These are phyloP conservation scores for Mayetiola destructor DNA, from an alignment of 2,888 invertebrate species.

Conservation along the genomic window DNA sequence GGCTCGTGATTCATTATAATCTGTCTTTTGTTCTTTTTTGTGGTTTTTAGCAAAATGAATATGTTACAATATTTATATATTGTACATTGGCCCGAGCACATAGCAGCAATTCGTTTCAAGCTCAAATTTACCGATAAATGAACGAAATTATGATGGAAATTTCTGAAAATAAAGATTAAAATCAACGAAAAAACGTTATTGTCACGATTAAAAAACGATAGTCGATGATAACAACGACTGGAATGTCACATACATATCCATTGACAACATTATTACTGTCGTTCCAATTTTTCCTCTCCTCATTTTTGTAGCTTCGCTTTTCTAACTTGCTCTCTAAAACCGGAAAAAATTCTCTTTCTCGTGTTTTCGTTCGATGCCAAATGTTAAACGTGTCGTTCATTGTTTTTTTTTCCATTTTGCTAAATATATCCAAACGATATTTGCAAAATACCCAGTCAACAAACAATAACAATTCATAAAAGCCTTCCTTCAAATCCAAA, in stretches of 20 bases:
- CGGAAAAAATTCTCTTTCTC: no score
- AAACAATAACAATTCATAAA: slow-evolving; percentile 3
- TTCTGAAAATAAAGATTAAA: background rate
- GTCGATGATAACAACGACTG: background rate
- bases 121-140: no score
- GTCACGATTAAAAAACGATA: slow-evolving; percentile 12
- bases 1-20: no score
- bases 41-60: no score
- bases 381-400: slow-evolving; percentile 12
- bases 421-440: no score
- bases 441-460: no score
- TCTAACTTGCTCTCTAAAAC: no score
- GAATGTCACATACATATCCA: background rate
- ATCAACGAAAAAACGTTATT: background rate
- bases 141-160: background rate
- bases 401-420: slow-evolving; percentile 3
- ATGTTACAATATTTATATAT: no score
- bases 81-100: no score
- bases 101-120: no score
- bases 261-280: slow-evolving; percentile 10
- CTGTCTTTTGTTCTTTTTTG: no score
- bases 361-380: background rate
- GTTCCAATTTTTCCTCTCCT: background rate
- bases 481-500: background rate
- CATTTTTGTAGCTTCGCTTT: background rate